Evolutionary conservation across 2,113 vertebrate species (phyloP).

Genomic region (Romanogobio albipinnatus): DNA sequence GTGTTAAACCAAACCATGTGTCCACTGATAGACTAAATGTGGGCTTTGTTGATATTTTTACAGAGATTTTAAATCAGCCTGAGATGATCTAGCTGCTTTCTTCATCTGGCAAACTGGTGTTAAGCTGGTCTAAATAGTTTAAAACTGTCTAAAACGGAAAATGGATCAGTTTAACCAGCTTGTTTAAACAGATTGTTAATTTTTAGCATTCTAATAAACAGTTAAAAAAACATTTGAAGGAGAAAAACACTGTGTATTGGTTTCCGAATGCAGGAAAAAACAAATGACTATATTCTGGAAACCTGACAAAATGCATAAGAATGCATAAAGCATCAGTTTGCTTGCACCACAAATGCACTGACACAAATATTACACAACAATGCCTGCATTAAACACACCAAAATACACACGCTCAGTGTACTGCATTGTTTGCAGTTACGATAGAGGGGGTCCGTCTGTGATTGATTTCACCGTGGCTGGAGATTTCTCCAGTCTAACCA

Average conservation of each 20-base stretch:
- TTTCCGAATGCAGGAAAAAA: neutral
- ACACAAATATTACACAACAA: conserved; percentile 35
- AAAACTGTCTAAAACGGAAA: neutral
- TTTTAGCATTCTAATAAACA: neutral
- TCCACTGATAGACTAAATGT: neutral
- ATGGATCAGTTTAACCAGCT: neutral
- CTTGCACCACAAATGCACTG: neutral
- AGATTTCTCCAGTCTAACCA: conserved; percentile 47
- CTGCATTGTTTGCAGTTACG: conserved; percentile 30
- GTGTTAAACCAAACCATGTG: neutral
- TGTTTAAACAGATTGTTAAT: neutral
- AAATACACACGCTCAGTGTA: neutral
- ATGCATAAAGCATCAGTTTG: neutral
- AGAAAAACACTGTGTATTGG: neutral
- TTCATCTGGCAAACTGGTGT: neutral
- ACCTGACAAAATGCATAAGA: neutral
- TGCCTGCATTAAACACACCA: conserved; percentile 2
- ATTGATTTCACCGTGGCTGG: conserved; percentile 35
- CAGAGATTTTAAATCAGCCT: neutral
- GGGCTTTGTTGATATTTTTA: neutral
- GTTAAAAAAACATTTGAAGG: neutral
- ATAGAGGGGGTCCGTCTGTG: conserved; percentile 2
- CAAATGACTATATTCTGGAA: neutral
- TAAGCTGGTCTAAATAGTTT: neutral
- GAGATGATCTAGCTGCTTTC: neutral